Conservation (phyloP, 2,888 invertebrate species). For the Rambutsinella grinnellia region DNA sequence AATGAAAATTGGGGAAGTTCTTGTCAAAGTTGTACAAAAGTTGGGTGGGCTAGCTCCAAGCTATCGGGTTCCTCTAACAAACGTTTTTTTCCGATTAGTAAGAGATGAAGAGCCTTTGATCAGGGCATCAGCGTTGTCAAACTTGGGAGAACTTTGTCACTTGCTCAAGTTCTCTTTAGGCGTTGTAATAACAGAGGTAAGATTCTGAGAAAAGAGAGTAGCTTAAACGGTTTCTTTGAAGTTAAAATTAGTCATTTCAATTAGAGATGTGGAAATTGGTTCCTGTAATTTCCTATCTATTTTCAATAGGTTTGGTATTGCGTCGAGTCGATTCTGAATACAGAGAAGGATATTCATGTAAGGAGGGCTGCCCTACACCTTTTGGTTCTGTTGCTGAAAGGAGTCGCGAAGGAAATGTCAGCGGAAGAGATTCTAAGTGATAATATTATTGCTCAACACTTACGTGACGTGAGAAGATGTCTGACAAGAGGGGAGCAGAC, state of each 20-base stretch:
- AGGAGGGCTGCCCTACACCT: constrained; percentile 84
- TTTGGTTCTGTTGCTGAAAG: constrained; percentile 80
- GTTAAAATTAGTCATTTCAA: constrained; percentile 1
- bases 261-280: too few species aligned
- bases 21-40: constrained; percentile 79
- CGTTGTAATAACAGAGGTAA: constrained; percentile 80
- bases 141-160: constrained; percentile 84
- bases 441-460: constrained; percentile 34
- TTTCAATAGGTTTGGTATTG: constrained; percentile 78
- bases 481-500: constrained; percentile 77
- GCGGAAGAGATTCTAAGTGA: constrained; percentile 33
- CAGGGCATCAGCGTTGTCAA: constrained; percentile 85
- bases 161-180: constrained; percentile 82
- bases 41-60: constrained; percentile 80
- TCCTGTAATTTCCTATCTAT: constrained; percentile 54
- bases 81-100: constrained; percentile 79
- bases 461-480: constrained; percentile 58
- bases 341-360: constrained; percentile 80
- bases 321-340: constrained; percentile 77
- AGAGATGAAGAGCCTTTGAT: constrained; percentile 81
- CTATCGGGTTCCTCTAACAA: constrained; percentile 79
- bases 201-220: too few species aligned
- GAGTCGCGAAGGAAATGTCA: constrained; percentile 76
- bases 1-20: constrained; percentile 85
- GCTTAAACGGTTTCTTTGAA: neutral